Base-by-base conservation (phyloP, 2,888 invertebrate genomes). In the Agelastica alni region DNA sequence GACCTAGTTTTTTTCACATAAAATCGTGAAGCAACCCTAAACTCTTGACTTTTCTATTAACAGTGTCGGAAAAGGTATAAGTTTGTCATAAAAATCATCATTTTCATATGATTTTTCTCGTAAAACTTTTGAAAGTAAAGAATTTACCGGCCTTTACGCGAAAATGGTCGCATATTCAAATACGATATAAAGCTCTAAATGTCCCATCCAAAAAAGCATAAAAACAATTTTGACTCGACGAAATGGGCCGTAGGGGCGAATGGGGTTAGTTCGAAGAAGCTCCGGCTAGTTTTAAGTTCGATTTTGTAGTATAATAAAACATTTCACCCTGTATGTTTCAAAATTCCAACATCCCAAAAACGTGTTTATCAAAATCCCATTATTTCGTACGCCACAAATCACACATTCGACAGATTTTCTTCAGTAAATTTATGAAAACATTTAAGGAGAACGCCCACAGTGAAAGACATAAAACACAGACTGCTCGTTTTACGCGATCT, bases 391-490 rank as follows among this genome's bases (percentile, higher is more conserved):
- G 36, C 48, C 63, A 63, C 59, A 65, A 65, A 65, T 63, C 59
- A 61, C 58, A 17, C 10, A 17, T n/a, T n/a, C 56, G 52, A 63
- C 58, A 58, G 51, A 63, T 55, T 54, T 60, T 66, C 62, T 66
- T 66, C 64, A 58, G 53, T 44, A 51, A 64, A 67, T 69, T 68
- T 66, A 68, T 64, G 64, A 68, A 67, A 68, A 68, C 59, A 67
- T 70, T 62, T 32, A 58, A 65, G 53, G 65, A 56, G 60, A 58
- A 61, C 63, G 59, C 58, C 61, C 58, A 59, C 51, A 52, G 41
- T 49, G 41, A 42, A 61, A 56, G 61, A 61, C 66, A 61, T 67
- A 66, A 67, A 69, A 66, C 65, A 67, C 64, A 62, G 39, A 32
- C 42, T 30, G 53, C 53, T 45, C 36, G 51, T 57, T 61, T 59